A percentile compares a stretch with the other conserved stretches of the same genome.
Evolutionary conservation across 2,888 invertebrate genomes (phyloP).

Genomic region (Oligia fasciuncula): DNA sequence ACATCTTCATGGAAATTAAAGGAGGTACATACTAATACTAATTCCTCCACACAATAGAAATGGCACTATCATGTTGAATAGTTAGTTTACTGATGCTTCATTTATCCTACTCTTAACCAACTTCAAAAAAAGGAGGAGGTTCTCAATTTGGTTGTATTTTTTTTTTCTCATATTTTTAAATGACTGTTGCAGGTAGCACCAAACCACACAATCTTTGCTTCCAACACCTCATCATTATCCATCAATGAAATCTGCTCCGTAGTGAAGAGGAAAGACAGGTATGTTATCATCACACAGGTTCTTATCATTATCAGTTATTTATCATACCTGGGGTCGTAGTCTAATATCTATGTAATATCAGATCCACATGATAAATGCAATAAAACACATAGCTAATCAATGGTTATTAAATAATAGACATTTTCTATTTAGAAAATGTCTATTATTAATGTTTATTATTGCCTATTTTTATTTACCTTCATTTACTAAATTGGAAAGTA

Average conservation of each 20-base stretch:
- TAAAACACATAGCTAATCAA: background rate
- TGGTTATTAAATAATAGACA: background rate
- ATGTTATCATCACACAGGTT: background rate
- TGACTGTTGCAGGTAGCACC: conserved; percentile 90
- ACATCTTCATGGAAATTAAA: background rate
- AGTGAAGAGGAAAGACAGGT: conserved; percentile 92
- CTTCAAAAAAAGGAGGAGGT: no score
- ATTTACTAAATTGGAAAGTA: no score
- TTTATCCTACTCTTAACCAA: background rate
- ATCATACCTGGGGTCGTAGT: background rate
- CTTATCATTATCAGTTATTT: conserved; percentile 18
- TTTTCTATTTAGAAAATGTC: no score
- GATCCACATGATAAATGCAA: background rate
- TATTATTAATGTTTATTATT: no score
- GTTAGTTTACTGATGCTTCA: background rate
- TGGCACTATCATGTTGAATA: background rate
- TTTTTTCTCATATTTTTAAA: background rate
- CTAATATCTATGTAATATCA: background rate
- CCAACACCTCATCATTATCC: conserved; percentile 96
- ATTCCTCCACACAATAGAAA: background rate
- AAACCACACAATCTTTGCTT: conserved; percentile 94
- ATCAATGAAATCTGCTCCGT: conserved; percentile 94
- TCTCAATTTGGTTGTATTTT: background rate
- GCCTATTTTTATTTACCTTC: no score
- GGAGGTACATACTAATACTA: background rate